Evolutionary conservation across 2,113 vertebrate species (phyloP).

Genomic region (Zeus faber): DNA sequence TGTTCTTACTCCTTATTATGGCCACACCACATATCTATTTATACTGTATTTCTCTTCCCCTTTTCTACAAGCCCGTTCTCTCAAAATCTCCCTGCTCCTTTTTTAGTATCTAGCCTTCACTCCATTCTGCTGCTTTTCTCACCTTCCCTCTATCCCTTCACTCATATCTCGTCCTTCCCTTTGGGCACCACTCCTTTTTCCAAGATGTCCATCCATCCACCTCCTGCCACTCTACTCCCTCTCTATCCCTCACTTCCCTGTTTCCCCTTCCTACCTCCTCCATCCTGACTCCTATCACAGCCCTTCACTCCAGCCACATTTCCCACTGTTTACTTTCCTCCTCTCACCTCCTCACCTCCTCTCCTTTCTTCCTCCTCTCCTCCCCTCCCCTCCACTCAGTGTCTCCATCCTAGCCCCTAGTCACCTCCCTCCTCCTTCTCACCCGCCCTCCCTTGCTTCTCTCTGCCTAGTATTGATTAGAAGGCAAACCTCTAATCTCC

Average conservation of each 20-base stretch:
- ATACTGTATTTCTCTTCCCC: background rate
- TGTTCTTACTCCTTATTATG: background rate
- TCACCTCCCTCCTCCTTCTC: constrained; percentile 52
- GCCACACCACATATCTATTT: background rate
- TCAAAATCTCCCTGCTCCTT: background rate
- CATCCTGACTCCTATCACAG: background rate
- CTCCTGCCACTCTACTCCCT: background rate
- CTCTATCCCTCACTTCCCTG: constrained; percentile 5
- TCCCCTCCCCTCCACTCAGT: constrained; percentile 24
- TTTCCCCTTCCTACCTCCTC: background rate
- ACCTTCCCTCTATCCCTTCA: constrained; percentile 6
- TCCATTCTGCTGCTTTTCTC: background rate
- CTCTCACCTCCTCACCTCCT: background rate
- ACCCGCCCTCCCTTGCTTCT: constrained; percentile 68
- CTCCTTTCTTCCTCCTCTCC: background rate
- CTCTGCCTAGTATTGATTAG: constrained; percentile 93
- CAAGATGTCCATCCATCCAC: background rate
- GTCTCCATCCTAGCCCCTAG: constrained; percentile 59
- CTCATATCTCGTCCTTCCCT: background rate
- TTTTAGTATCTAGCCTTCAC: background rate
- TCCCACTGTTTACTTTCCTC: background rate
- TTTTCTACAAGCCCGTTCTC: background rate
- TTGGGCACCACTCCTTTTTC: background rate
- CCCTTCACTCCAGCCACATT: background rate
- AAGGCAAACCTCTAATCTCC: constrained; percentile 95